Percentiles rank a stretch among this genome's conserved stretches.
phyloP scores from a whole-genome alignment of 1,140 invertebrate species.

The Zaprionus ghesquierei region DNA sequence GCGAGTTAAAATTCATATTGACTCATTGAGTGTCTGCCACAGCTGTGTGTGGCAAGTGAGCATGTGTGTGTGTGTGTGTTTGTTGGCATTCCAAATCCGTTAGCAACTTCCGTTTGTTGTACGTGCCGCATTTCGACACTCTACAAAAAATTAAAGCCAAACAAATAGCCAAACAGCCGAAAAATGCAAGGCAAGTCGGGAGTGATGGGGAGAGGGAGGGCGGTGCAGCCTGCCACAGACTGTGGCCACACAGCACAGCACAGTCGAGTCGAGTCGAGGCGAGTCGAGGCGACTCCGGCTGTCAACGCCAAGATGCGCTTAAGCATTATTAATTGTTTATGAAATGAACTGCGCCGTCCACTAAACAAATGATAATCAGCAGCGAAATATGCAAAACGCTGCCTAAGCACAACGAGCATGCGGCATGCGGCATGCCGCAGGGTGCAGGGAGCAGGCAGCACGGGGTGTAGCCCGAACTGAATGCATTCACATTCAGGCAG shows the following conservation, averaged over 20 bases:
- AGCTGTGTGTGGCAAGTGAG: constrained; percentile 20
- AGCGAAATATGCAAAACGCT: constrained; percentile 69
- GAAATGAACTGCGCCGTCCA: constrained; percentile 71
- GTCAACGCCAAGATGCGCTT: constrained; percentile 78
- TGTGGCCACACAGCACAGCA: constrained; percentile 49
- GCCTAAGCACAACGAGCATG: constrained; percentile 43
- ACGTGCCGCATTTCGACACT: constrained; percentile 45
- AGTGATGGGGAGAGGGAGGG: neutral
- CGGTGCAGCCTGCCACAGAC: constrained; percentile 8
- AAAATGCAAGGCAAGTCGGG: constrained; percentile 28
- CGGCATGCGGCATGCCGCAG: constrained; percentile 16
- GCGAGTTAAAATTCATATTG: constrained; percentile 20
- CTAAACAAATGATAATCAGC: constrained; percentile 73
- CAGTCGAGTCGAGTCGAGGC: constrained; percentile 29
- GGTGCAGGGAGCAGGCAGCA: neutral
- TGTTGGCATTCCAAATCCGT: constrained; percentile 40
- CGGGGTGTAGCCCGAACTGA: neutral
- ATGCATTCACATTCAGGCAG: constrained; percentile 54
- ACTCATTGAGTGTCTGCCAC: constrained; percentile 27
- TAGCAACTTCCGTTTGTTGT: constrained; percentile 65
- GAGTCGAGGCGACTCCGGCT: constrained; percentile 22
- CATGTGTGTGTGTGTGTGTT: neutral
- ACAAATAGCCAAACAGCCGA: constrained; percentile 62
- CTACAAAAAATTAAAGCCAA: constrained; percentile 60
- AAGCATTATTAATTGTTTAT: constrained; percentile 78